Conservation (phyloP, 2,888 invertebrate species). For the Aproaerema taeniolella region DNA sequence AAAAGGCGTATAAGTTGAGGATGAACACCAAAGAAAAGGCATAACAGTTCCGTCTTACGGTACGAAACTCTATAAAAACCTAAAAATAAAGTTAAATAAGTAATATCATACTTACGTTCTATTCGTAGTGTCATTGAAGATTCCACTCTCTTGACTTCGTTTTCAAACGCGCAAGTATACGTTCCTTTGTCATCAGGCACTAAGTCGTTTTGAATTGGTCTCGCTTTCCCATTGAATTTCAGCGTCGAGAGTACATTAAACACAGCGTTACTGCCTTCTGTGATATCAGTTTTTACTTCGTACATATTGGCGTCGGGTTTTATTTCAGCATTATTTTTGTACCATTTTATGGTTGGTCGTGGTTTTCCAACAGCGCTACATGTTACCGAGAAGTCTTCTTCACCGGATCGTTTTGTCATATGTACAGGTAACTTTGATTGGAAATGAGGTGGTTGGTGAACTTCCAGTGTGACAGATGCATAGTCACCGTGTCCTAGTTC, state of each 20-base stretch:
- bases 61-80: too few species aligned
- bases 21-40: too few species aligned
- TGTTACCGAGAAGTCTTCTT: slow-evolving; percentile 86
- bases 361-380: slow-evolving; percentile 95
- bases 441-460: slow-evolving; percentile 92
- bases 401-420: slow-evolving; percentile 87
- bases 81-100: too few species aligned
- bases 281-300: slow-evolving; percentile 87
- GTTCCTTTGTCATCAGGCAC: slow-evolving; percentile 91
- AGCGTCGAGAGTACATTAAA: slow-evolving; percentile 90
- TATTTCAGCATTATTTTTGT: slow-evolving; percentile 89
- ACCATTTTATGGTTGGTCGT: slow-evolving; percentile 88
- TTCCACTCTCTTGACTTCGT: slow-evolving; percentile 92
- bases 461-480: slow-evolving; percentile 89
- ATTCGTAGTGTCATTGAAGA: slow-evolving; percentile 94
- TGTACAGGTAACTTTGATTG: slow-evolving; percentile 89
- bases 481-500: slow-evolving; percentile 91
- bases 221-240: slow-evolving; percentile 86
- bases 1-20: too few species aligned
- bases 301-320: slow-evolving; percentile 86
- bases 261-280: slow-evolving; percentile 87
- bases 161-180: slow-evolving; percentile 92
- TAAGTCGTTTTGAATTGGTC: slow-evolving; percentile 86
- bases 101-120: slow-evolving; percentile 89
- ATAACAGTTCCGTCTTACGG: too few species aligned